A percentile compares a stretch with the other conserved stretches of the same genome.
Conservation (phyloP, 2,888 invertebrate species). For the Mechanitis mazaeus region DNA sequence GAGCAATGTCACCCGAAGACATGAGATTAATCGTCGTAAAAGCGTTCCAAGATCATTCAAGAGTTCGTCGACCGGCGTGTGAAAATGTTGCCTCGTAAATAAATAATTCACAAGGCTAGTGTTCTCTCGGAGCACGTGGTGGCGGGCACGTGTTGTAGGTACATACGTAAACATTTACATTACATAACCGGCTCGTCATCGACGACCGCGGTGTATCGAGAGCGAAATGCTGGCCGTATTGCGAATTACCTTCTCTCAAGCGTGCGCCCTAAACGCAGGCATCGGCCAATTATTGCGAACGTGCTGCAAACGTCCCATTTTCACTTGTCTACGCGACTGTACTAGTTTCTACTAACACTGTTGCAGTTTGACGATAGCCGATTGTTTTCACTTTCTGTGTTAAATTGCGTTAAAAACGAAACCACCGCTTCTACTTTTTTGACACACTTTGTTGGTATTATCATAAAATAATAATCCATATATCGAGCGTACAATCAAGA, state of each 20-base stretch:
- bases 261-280: constrained; percentile 31
- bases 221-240: constrained; percentile 59
- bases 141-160: constrained; percentile 66
- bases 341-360: constrained; percentile 18
- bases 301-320: constrained; percentile 19
- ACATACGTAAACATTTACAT: constrained; percentile 76
- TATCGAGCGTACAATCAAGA: no score
- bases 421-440: constrained; percentile 3
- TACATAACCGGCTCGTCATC: constrained; percentile 75
- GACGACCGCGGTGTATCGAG: constrained; percentile 62
- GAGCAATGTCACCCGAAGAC: constrained; percentile 45
- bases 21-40: constrained; percentile 69
- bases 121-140: constrained; percentile 71
- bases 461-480: no score
- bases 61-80: constrained; percentile 75
- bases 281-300: constrained; percentile 34
- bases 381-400: constrained; percentile 22
- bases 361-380: constrained; percentile 10
- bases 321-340: constrained; percentile 19
- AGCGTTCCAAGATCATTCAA: constrained; percentile 71
- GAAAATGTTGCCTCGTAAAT: constrained; percentile 76
- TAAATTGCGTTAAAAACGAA: constrained; percentile 13
- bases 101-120: constrained; percentile 78
- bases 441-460: background rate
- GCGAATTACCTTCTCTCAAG: constrained; percentile 44